These are phyloP conservation scores for Stenodema calcarata DNA, from an alignment of 2,888 invertebrate species.

Conservation along the genomic window DNA sequence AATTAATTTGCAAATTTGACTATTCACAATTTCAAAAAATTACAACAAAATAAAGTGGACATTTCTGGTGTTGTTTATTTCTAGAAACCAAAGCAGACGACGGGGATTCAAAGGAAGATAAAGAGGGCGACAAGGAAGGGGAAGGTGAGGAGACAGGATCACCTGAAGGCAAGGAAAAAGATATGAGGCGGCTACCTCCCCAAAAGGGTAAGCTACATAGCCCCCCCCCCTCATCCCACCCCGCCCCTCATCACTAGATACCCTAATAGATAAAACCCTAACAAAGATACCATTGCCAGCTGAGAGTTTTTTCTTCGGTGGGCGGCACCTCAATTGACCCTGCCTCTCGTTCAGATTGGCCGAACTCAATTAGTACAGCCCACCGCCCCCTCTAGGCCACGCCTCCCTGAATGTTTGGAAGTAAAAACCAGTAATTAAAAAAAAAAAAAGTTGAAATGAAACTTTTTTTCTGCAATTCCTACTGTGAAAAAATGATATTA, in stretches of 20 bases:
- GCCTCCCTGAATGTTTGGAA: neutral
- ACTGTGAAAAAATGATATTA: too few species aligned
- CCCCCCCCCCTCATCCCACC: neutral
- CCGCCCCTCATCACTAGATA: neutral
- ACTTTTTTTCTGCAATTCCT: too few species aligned
- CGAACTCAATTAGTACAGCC: neutral
- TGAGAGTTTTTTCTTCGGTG: neutral
- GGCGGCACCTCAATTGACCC: neutral
- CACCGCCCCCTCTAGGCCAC: neutral
- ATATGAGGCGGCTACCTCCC: constrained; percentile 52
- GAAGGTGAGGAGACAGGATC: constrained; percentile 19
- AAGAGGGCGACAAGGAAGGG: constrained; percentile 40
- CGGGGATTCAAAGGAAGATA: constrained; percentile 41
- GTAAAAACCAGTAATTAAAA: too few species aligned
- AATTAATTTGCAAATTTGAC: neutral
- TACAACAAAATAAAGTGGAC: neutral
- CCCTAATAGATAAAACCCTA: neutral
- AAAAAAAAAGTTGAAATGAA: too few species aligned
- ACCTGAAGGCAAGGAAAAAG: constrained; percentile 36
- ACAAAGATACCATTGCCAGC: neutral
- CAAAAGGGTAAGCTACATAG: constrained; percentile 47
- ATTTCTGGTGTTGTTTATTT: constrained; percentile 5
- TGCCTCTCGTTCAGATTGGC: neutral
- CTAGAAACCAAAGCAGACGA: constrained; percentile 45
- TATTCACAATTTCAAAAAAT: neutral